Percentiles rank a stretch among this genome's conserved stretches.
Conservation (phyloP, 2,888 invertebrate species). For the Synergus itoensis region DNA sequence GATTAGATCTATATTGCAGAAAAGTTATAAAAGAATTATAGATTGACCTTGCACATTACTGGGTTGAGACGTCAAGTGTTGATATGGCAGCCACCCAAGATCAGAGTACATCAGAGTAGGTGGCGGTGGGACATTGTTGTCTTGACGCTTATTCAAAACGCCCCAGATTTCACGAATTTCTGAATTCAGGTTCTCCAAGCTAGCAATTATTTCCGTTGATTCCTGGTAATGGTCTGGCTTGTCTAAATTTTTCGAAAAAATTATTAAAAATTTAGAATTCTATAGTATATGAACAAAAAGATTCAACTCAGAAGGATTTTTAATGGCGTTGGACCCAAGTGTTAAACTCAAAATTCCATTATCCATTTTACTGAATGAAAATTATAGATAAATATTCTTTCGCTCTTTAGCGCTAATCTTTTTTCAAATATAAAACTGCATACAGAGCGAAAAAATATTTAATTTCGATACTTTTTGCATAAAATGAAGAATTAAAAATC, state of each 20-base stretch:
- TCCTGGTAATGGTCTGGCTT: slow-evolving; percentile 81
- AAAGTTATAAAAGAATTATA: slow-evolving; percentile 41
- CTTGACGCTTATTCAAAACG: slow-evolving; percentile 82
- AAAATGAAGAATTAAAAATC: too few species aligned
- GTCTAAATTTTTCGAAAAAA: slow-evolving; percentile 60
- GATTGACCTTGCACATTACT: slow-evolving; percentile 69
- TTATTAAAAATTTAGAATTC: slow-evolving; percentile 22
- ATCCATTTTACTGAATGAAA: too few species aligned
- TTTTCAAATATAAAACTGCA: too few species aligned
- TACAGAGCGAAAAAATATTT: too few species aligned
- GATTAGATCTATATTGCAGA: slow-evolving; percentile 13
- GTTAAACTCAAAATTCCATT: too few species aligned
- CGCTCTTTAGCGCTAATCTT: too few species aligned
- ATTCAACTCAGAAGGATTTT: neutral
- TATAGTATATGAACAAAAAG: neutral
- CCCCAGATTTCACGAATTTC: slow-evolving; percentile 87
- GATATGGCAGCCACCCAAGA: slow-evolving; percentile 79
- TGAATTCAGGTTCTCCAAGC: slow-evolving; percentile 84
- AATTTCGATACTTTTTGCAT: too few species aligned
- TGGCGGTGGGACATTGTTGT: slow-evolving; percentile 79
- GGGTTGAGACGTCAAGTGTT: slow-evolving; percentile 68
- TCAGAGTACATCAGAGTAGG: slow-evolving; percentile 80
- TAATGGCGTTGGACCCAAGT: too few species aligned
- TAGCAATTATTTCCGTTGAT: slow-evolving; percentile 85
- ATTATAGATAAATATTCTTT: too few species aligned